Percentiles rank a stretch among this genome's conserved stretches.
These are phyloP conservation scores for Atrichornis clamosus DNA, from an alignment of 2,113 vertebrate species.

Conservation along the genomic window DNA sequence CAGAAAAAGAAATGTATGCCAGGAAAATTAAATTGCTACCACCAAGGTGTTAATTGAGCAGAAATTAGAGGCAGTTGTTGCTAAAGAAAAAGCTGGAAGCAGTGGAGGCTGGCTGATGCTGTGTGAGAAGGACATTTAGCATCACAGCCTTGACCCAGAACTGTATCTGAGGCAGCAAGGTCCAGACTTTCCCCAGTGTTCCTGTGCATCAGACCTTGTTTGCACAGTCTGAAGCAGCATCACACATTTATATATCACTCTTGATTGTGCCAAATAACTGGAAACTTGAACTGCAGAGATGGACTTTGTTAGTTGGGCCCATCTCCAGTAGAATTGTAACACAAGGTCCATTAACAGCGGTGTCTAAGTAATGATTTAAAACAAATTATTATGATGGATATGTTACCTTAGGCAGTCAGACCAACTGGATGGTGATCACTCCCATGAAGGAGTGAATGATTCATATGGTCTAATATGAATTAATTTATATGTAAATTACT, in stretches of 20 bases:
- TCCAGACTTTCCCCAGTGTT: not conserved
- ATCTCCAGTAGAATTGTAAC: not conserved
- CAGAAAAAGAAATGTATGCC: not conserved
- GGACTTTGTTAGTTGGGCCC: not conserved
- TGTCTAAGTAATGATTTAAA: constrained; percentile 55
- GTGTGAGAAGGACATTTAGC: not conserved
- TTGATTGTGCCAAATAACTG: not conserved
- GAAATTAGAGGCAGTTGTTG: not conserved
- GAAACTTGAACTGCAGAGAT: not conserved
- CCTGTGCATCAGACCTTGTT: not conserved
- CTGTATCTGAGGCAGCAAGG: not conserved
- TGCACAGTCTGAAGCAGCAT: not conserved
- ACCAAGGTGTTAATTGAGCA: constrained; percentile 6
- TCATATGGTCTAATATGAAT: constrained; percentile 57
- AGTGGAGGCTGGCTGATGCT: not conserved
- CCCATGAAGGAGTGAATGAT: constrained; percentile 43
- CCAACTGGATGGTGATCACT: constrained; percentile 55
- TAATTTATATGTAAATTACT: constrained; percentile 70
- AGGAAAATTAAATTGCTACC: constrained; percentile 31
- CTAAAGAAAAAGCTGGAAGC: not conserved
- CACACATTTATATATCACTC: not conserved
- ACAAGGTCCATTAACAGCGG: not conserved
- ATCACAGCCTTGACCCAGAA: not conserved
- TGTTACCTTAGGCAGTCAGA: constrained; percentile 42
- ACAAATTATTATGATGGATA: constrained; percentile 40